Evolutionary conservation across 2,888 invertebrate genomes (phyloP), one percentile per base, ranked within the genome.

Genomic region (Melangyna quadrimaculata): DNA sequence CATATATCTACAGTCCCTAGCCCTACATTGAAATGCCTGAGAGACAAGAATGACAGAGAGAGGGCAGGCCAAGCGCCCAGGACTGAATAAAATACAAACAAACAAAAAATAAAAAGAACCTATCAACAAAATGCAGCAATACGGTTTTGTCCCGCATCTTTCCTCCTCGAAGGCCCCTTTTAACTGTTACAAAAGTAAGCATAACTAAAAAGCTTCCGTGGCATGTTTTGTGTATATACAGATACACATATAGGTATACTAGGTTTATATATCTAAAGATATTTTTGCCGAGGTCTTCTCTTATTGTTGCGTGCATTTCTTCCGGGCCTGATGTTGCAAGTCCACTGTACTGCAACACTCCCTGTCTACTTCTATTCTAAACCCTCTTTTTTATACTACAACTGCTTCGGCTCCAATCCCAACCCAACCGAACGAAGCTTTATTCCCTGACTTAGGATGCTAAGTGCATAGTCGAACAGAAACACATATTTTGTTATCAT

Each of bases 161-260:
- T 22, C 10, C 19, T 17, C 40, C 12, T 71, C 37, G 10, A n/a
- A 17, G 29, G 4, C 12, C 19, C 65, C 51, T 10, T 27, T 55
- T 45, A 74, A 67, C 75, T 67, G 75, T 80, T 84, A 84, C 80
- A 77, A 72, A 69, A 80, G 71, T 83, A 74, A 61, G 80, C 65
- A 61, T 80, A 77, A 63, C 80, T 86, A 69, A 86, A 86, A 86
- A 86, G 84, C 84, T 86, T 86, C 84, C 77, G 72, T 86, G 59
- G 67, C 63, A 63, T 80, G 43, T 27, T 67, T 59, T 59, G 7
- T 59, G 24, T 1, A n/a, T 14, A 51, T 2, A 14, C 27, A 51
- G 1, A 1, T 57, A 4, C 19, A 57, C 5, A 22, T 29, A 65
- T 14, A 17, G 35, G 40, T 22, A 6, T 27, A 43, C 9, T 5